Conservation (phyloP, 64 coral and sea anemone species). For the Montipora cactus region DNA sequence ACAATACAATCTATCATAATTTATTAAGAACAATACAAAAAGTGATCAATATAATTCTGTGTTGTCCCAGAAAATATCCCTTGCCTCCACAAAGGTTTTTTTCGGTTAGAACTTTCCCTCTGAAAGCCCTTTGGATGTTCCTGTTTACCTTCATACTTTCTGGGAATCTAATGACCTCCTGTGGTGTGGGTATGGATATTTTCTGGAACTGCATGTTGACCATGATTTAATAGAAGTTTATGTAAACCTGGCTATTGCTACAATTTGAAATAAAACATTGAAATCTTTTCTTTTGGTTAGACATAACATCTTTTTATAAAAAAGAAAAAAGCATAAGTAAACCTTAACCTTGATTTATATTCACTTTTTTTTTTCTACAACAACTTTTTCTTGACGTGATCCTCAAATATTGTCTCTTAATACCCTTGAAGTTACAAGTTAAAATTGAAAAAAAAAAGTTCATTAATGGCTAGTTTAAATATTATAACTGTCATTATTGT, state of each 20-base stretch:
- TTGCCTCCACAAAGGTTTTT: background rate
- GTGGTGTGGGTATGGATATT: background rate
- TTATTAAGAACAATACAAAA: conserved; percentile 9
- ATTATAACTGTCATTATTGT: too few species aligned
- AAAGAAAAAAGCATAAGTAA: too few species aligned
- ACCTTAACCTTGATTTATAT: too few species aligned
- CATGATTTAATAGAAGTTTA: background rate
- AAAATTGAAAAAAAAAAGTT: conserved; percentile 2
- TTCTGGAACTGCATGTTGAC: background rate
- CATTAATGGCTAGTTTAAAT: too few species aligned
- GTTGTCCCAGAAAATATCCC: background rate
- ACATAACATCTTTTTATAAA: background rate
- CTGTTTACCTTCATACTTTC: background rate
- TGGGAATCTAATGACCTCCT: background rate
- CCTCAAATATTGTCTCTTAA: conserved; percentile 10
- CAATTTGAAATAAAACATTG: too few species aligned
- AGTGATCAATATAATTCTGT: background rate
- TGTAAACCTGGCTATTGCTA: background rate
- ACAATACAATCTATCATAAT: background rate
- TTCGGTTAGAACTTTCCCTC: background rate
- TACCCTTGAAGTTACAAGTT: conserved; percentile 26
- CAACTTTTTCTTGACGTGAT: conserved; percentile 14
- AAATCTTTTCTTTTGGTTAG: too few species aligned
- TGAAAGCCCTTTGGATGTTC: background rate
- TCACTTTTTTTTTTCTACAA: background rate